These are phyloP conservation scores for Pseudorectes ferrugineus DNA, from an alignment of 2,113 vertebrate species.

Conservation along the genomic window DNA sequence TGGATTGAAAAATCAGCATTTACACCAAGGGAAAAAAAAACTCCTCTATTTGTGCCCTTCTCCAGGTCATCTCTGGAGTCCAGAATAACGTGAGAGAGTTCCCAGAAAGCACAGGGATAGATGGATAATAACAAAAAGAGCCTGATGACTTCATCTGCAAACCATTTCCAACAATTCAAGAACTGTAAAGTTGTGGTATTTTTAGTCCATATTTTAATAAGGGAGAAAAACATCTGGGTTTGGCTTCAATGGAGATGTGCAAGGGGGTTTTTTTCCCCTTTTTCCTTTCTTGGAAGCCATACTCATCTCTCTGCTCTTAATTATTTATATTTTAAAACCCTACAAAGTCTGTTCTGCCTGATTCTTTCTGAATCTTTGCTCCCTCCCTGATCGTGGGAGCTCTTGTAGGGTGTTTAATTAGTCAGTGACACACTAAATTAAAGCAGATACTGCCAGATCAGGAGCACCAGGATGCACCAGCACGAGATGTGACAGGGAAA, in stretches of 20 bases:
- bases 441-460: background rate
- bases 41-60: background rate
- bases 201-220: slow-evolving; percentile 56
- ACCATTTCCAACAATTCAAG: slow-evolving; percentile 53
- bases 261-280: fast-evolving
- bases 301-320: background rate
- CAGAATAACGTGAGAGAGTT: slow-evolving; percentile 10
- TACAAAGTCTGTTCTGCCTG: background rate
- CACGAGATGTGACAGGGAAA: background rate
- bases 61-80: background rate
- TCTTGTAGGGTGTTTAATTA: background rate
- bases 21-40: background rate
- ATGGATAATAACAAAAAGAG: slow-evolving; percentile 46
- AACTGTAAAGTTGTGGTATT: slow-evolving; percentile 52
- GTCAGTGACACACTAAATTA: background rate
- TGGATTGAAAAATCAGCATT: slow-evolving; percentile 12
- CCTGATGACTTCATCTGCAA: slow-evolving; percentile 56
- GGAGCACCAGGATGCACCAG: background rate
- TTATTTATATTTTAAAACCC: slow-evolving; percentile 6
- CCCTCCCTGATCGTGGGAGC: background rate
- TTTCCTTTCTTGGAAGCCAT: slow-evolving; percentile 2
- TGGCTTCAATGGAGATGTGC: slow-evolving; percentile 9
- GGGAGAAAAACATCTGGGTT: slow-evolving; percentile 52
- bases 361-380: background rate
- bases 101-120: slow-evolving; percentile 18